These are phyloP conservation scores for Sinocyclocheilus anophthalmus DNA, from an alignment of 2,113 vertebrate species.

Conservation along the genomic window DNA sequence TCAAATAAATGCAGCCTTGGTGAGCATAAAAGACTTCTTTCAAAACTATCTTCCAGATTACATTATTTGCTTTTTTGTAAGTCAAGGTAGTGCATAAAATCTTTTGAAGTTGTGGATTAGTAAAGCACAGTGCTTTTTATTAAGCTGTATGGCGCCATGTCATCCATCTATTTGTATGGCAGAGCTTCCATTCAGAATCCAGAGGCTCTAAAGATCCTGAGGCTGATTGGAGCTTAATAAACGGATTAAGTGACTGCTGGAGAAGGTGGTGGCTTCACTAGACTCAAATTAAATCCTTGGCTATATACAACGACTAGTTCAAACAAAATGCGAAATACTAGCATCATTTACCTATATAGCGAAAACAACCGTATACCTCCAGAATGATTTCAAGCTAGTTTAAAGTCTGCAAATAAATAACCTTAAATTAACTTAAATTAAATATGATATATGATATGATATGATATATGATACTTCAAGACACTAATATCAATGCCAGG, in stretches of 20 bases:
- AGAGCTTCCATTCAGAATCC: conserved; percentile 42
- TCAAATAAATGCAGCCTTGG: not conserved
- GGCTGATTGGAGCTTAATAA: conserved; percentile 51
- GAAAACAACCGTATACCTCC: not conserved
- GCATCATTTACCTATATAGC: conserved; percentile 22
- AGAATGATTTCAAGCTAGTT: not conserved
- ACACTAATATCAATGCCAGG: not conserved
- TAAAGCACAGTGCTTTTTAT: conserved; percentile 26
- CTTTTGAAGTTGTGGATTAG: conserved; percentile 24
- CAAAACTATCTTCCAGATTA: not conserved
- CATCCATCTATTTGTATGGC: conserved; percentile 32
- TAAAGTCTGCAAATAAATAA: not conserved
- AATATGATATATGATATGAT: no score
- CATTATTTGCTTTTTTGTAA: conserved; percentile 4
- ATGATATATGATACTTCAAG: not conserved
- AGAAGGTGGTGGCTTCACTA: conserved; percentile 20
- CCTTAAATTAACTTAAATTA: not conserved
- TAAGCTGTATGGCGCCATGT: not conserved
- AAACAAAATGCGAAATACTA: conserved; percentile 29
- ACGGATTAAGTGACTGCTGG: conserved; percentile 29
- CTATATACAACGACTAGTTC: no score
- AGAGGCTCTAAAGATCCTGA: conserved; percentile 40
- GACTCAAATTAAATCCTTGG: conserved; percentile 30
- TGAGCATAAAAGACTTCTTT: not conserved
- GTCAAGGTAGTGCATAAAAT: not conserved